Conservation (phyloP, 2,888 invertebrate species). For the Loripinus fragilis region DNA sequence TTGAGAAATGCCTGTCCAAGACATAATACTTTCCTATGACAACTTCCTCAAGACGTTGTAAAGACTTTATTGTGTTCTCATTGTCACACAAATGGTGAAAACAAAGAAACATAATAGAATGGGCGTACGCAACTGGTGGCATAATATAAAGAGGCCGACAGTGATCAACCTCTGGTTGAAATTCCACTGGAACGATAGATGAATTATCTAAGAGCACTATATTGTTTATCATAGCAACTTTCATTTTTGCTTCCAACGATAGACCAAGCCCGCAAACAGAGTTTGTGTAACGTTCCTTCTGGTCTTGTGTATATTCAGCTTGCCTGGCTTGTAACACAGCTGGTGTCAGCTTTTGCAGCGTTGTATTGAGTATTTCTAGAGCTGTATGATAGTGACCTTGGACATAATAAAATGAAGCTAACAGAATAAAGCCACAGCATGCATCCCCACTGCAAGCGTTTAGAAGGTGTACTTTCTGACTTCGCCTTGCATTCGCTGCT, state of each 20-base stretch:
- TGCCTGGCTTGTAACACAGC: not conserved
- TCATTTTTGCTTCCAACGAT: slow-evolving; percentile 13
- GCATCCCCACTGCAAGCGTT: slow-evolving; percentile 8
- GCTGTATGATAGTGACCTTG: slow-evolving; percentile 5
- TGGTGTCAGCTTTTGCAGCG: not conserved
- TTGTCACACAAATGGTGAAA: slow-evolving; percentile 5
- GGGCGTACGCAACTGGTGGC: slow-evolving; percentile 23
- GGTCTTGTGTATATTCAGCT: slow-evolving; percentile 16
- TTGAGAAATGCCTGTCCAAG: not conserved
- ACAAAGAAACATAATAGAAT: slow-evolving; percentile 18
- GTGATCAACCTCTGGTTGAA: slow-evolving; percentile 27
- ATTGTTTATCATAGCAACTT: not conserved
- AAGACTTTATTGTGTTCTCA: not conserved
- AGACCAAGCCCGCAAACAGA: slow-evolving; percentile 18
- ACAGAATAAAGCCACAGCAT: slow-evolving; percentile 22
- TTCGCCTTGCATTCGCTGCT: not conserved
- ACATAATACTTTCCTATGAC: not conserved
- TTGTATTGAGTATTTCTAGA: slow-evolving; percentile 20
- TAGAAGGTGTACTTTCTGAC: slow-evolving; percentile 18
- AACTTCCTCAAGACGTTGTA: slow-evolving; percentile 10
- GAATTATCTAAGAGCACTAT: slow-evolving; percentile 25
- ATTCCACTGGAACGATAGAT: slow-evolving; percentile 21
- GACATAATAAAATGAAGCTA: slow-evolving; percentile 19
- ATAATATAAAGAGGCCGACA: slow-evolving; percentile 6
- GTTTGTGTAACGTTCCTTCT: not conserved